Evolutionary conservation across 2,797 vertebrate species (phyloP), one percentile per base, ranked within the genome.

Genomic region (Poeciliopsis presidionis): DNA sequence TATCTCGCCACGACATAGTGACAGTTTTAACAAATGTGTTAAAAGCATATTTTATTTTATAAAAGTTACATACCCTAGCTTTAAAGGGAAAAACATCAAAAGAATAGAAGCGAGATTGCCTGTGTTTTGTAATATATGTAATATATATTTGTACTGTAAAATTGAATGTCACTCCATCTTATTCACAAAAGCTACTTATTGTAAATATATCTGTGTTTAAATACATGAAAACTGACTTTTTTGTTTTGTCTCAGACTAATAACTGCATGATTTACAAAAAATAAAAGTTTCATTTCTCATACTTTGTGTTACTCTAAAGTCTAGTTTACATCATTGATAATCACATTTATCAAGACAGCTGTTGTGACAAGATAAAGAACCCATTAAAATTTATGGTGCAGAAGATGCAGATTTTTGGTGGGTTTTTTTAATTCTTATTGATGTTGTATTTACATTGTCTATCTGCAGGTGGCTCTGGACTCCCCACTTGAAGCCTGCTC

Each of bases 401-500:
- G 5, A 3, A 43, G 13, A 45, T 28, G 39, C 13, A 1, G 12
- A 70, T 45, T 45, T n/a, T 7, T 69, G 4, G 11, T n/a, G 6
- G 6, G 14, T 70, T 45, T 25, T 13, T 7, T 63, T 7, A 3
- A 16, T n/a, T 11, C 11, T 30, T 43, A n/a, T 45, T 18, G 7
- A 5, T 2, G 0, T 12, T 74, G n/a, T 45, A 61, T 69, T 22
- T n/a, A 47, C 25, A 25, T 8, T 77, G 47, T 79, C 78, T 22
- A 63, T 63, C 76, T 75, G 53, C 73, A 98, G 98, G 96, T 96
- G 76, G 96, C 94, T 39, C 92, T 98, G 76, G 97, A 97, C 84
- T 97, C 97, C 79, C 96, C 97, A 0, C 86, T 95, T 0, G 96
- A 97, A 3, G 90, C 94, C 7, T 98, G 97, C 57, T 96, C 96